Evolutionary conservation across 2,113 vertebrate genomes (phyloP), one percentile per base, ranked within the genome.

Genomic region (Nyctereutes procyonoides): DNA sequence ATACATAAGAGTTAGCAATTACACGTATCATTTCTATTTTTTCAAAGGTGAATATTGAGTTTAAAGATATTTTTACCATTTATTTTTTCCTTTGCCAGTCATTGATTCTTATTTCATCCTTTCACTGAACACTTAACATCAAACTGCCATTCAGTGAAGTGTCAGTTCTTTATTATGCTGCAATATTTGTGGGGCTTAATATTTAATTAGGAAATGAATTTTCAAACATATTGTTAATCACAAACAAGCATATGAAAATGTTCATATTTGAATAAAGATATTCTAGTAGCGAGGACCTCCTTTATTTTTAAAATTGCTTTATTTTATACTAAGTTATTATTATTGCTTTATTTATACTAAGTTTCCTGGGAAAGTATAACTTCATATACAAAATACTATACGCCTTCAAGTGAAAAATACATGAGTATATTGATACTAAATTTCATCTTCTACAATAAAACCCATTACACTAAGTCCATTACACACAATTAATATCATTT

Each of bases 161-260:
- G 5, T 9, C 63, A 74, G 1, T 84, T 93, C 11, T 63, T 56
- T 38, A 94, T 20, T 2, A 11, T 51, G 2, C 9, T n/a, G 6
- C 9, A 89, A 19, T 62, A 69, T 67, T 84, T 84, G 11, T 60
- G 2, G 3, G 38, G 16, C 3, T 90, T 92, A 51, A 13, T 90
- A 90, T 73, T 95, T 26, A 69, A 85, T 35, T 73, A 90, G 53
- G 3, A 79, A 94, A 74, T 94, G 0, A 55, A 96, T 91, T 51
- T 81, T 35, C 26, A 81, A 43, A 89, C 10, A 53, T 48, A 32
- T 10, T 58, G 1, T 71, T 67, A 81, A 74, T 69, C 87, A 60
- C 7, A 90, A 83, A 28, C 43, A 43, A 65, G 4, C 28, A 65
- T n/a, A 6, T 73, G 26, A 22, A 98, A 81, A 81, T 51, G 3